phyloP scores from a whole-genome alignment of 2,797 vertebrate species.

The Odontamblyopus lacepedii region DNA sequence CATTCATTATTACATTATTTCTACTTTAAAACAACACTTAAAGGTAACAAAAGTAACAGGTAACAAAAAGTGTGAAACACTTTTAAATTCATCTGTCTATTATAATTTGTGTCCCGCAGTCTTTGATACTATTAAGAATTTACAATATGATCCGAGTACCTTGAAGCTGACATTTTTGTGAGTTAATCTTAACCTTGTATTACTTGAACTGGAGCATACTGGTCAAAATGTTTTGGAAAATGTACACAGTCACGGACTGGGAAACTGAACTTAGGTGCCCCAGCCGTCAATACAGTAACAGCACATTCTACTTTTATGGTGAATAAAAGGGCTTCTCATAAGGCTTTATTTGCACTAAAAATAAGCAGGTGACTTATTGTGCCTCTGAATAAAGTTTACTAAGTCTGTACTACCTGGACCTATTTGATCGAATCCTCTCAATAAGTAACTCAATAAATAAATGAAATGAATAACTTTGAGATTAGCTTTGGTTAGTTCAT shows the following conservation, averaged over 20 bases:
- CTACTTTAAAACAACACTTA: neutral
- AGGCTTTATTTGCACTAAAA: constrained; percentile 74
- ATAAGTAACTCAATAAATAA: no score
- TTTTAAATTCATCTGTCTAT: neutral
- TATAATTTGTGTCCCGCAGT: neutral
- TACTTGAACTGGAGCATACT: constrained; percentile 59
- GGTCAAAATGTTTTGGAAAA: constrained; percentile 57
- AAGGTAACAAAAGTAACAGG: neutral
- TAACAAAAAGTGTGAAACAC: neutral
- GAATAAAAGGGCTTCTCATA: constrained; percentile 76
- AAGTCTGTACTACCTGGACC: neutral
- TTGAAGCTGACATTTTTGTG: constrained; percentile 11
- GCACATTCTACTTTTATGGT: constrained; percentile 67
- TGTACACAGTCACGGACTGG: constrained; percentile 28
- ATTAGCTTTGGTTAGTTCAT: constrained; percentile 19
- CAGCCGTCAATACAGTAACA: constrained; percentile 71
- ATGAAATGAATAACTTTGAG: constrained; percentile 2
- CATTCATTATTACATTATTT: neutral
- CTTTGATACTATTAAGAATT: neutral
- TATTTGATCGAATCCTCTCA: no score
- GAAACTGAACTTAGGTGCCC: constrained; percentile 72
- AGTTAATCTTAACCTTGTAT: constrained; percentile 63
- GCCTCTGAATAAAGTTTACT: constrained; percentile 54
- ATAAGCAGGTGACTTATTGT: constrained; percentile 64
- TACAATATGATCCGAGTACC: neutral